Base-by-base conservation (phyloP, 2,797 vertebrate species). In the Poecilia picta region DNA sequence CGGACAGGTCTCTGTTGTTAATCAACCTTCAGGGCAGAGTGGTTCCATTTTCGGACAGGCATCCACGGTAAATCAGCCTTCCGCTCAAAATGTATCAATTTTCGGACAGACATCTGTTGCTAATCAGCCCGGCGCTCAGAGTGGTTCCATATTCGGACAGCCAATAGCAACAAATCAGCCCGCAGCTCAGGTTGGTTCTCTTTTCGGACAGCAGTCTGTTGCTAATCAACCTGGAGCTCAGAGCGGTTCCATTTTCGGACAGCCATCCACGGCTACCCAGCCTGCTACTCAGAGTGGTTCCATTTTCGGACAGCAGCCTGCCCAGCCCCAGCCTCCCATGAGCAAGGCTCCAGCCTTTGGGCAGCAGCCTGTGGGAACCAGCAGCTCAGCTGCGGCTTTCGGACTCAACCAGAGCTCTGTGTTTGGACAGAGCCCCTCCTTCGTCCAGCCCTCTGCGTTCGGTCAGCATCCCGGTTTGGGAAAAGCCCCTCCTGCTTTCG, bases 31-130 rank as follows among this genome's bases (percentile, higher is more conserved):
- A 0, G 23, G 84, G 8, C 94, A 92, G 39, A 92, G 91, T 62
- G 87, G 57, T 45, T 73, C 82, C 23, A 39, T 92, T 0, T 96
- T 96, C 80, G 94, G 93, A 75, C 93, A 91, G 72, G 0, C 31
- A 64, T 39, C 83, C 0, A 75, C 93, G 36, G 25, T 55, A 3
- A n/a, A 39, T 25, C 92, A 90, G 71, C 39, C 83, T 0, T 74
- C 92, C 36, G 76, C 89, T 39, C 62, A 39, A 11, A 5, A 2
- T 25, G 33, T 18, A 23, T 66, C 62, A 18, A 66, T 66, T 0
- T 95, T 96, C 84, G 92, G 90, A 55, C 92, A 95, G 53, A 49
- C 90, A 0, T 74, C 93, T 25, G 75, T 28, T 5, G 79, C 90
- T n/a, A 94, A 72, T 53, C 94, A 93, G 71, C 25, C 92, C 6